A percentile compares a stretch with the other conserved stretches of the same genome.
Conservation (phyloP, 35 echinoderm and acorn worm genomes). For the Stichopus chloronotus region DNA sequence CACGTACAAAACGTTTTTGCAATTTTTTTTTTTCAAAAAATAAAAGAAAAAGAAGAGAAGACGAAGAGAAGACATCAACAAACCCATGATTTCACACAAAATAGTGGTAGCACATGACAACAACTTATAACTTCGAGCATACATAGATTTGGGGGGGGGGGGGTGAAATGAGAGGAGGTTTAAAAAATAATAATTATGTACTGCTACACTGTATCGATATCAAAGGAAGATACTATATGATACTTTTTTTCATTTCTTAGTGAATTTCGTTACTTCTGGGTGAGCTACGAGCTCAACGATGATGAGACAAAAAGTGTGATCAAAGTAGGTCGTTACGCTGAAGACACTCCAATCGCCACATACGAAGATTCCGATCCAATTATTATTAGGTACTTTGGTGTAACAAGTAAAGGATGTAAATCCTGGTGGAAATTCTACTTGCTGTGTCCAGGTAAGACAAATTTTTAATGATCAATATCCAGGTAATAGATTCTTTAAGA, state of each 20-base stretch:
- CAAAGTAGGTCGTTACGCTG: not conserved
- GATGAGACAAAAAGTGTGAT: not conserved
- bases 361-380: not conserved
- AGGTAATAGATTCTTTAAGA: too few species aligned
- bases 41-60: too few species aligned
- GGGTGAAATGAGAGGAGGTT: too few species aligned
- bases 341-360: not conserved
- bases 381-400: not conserved
- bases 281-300: not conserved
- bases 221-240: too few species aligned
- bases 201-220: too few species aligned
- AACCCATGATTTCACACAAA: too few species aligned
- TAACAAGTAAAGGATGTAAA: not conserved
- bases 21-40: not conserved
- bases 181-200: too few species aligned
- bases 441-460: not conserved
- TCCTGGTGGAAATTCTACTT: conserved; percentile 23
- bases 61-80: too few species aligned
- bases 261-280: conserved; percentile 13
- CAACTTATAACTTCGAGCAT: too few species aligned
- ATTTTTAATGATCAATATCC: not conserved
- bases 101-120: too few species aligned
- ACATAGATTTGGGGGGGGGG: too few species aligned
- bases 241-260: not conserved
- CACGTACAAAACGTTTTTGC: not conserved